Conservation (phyloP, 2,888 invertebrate species). For the Aporophyla nigra region DNA sequence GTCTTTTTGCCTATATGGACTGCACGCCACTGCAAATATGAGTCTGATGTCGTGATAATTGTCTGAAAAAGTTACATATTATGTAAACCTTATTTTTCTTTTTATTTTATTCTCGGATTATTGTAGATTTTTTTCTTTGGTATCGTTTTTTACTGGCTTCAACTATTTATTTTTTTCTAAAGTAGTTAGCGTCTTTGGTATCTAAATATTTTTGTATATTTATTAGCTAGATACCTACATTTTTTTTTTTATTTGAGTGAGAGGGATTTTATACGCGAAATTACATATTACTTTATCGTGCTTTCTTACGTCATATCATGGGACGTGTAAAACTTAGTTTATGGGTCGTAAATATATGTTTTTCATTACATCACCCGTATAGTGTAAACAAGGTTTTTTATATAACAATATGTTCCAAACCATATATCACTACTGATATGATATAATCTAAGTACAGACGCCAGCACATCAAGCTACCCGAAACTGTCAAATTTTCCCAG, state of each 20-base stretch:
- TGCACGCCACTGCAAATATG: too few species aligned
- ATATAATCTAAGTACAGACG: neutral
- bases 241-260: neutral
- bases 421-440: neutral
- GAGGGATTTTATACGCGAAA: neutral
- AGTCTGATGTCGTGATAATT: too few species aligned
- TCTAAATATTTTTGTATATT: neutral
- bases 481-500: too few species aligned
- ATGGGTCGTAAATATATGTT: slow-evolving; percentile 25
- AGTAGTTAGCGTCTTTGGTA: too few species aligned
- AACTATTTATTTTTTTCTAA: too few species aligned
- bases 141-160: too few species aligned
- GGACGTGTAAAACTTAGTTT: slow-evolving; percentile 22
- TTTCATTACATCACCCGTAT: slow-evolving; percentile 11
- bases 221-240: neutral
- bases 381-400: neutral
- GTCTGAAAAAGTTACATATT: neutral
- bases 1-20: too few species aligned
- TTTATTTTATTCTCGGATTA: neutral
- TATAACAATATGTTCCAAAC: neutral
- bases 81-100: neutral
- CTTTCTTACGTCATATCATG: neutral
- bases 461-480: too few species aligned
- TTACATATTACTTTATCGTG: neutral
- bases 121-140: neutral